Evolutionary conservation across 2,797 vertebrate genomes (phyloP), one percentile per base, ranked within the genome.

Genomic region (Sternarchorhynchus goeldii): DNA sequence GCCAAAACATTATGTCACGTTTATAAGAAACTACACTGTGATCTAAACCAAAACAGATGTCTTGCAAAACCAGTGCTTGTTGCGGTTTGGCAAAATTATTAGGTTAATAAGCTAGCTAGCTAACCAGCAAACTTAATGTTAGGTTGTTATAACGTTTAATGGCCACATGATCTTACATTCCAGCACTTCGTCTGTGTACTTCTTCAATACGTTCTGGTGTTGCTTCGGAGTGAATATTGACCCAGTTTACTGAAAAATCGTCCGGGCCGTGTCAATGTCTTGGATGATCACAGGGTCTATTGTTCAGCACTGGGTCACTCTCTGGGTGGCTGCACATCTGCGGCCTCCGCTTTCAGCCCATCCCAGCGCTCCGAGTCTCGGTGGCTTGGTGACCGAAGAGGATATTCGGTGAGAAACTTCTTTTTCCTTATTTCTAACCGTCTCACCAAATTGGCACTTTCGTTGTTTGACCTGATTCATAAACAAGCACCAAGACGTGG

Each of bases 331-430:
- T 79, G 72, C 50, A 80, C 88, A 87, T 89, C 79, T 81, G 82
- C 90, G 93, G 93, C 93, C 93, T 92, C 84, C 84, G 60, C 79
- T 86, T 77, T 85, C 86, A 89, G 82, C 86, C 84, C 84, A 83
- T 87, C 88, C 84, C 86, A 82, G 80, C 78, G 70, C 68, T 73
- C 81, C 84, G 82, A 77, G 31, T 32, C 63, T 79, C 73, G 57
- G 21, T n/a, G 45, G 29, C 69, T 50, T 2, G 60, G 32, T 21
- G 65, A 31, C 41, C 21, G 31, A 31, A 62, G 64, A 41, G 62
- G 53, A 14, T 45, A 56, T 36, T 60, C 73, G 62, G 14, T 53
- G 31, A 82, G 60, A 45, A 65, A 64, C 58, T 76, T 68, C 56
- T 65, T 50, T 65, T 66, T 59, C 31, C 62, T 0, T 17, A 59